phyloP scores from a whole-genome alignment of 1,140 invertebrate genomes.

The Metopolophium dirhodum region DNA sequence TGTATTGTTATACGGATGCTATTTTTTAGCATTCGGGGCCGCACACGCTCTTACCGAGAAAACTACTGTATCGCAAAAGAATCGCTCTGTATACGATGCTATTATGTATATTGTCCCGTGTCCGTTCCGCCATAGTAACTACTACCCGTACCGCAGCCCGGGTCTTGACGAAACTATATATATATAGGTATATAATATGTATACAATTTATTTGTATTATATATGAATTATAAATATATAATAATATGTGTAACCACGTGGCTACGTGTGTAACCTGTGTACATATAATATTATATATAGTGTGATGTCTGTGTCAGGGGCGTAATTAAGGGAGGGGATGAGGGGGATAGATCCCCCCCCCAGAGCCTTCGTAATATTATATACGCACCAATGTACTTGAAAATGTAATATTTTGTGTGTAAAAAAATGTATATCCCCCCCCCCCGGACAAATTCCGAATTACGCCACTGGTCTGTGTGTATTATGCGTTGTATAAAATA shows the following conservation, averaged over 20 bases:
- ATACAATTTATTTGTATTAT: background rate
- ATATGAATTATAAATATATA: background rate
- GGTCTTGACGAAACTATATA: background rate
- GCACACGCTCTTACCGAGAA: background rate
- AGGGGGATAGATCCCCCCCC: too few species aligned
- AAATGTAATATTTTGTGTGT: too few species aligned
- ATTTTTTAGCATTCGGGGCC: background rate
- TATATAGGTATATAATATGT: background rate
- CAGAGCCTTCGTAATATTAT: too few species aligned
- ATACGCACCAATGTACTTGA: too few species aligned
- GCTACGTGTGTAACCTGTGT: background rate
- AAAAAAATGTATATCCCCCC: too few species aligned
- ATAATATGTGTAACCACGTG: background rate
- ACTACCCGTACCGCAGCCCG: background rate
- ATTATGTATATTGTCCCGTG: slow-evolving; percentile 4
- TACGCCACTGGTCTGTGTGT: too few species aligned
- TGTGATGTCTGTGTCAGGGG: background rate
- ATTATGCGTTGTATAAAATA: background rate
- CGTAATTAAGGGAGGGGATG: too few species aligned
- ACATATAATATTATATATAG: too few species aligned
- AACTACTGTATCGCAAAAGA: background rate
- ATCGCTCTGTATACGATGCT: background rate
- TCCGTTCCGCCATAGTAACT: background rate
- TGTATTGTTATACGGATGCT: background rate
- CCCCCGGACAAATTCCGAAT: too few species aligned